Conservation (phyloP, 2,888 invertebrate genomes). For the Tachina grossa region DNA sequence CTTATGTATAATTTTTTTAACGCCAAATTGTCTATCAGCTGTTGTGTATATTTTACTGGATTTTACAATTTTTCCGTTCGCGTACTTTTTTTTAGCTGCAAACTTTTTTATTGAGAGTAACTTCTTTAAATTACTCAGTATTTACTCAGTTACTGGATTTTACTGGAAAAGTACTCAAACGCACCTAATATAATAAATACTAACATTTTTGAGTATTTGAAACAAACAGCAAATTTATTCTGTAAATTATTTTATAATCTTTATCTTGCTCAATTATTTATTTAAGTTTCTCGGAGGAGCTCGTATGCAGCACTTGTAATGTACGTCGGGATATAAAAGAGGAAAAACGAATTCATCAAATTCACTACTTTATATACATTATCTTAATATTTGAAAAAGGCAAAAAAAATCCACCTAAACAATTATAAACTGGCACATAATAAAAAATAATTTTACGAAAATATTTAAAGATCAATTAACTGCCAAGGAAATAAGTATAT, state of each 20-base stretch:
- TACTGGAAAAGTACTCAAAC: too few relatives aligned
- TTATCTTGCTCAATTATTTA: conserved; percentile 26
- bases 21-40: too few relatives aligned
- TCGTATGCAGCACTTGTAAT: conserved; percentile 21
- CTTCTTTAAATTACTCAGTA: too few relatives aligned
- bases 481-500: neutral
- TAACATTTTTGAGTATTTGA: too few relatives aligned
- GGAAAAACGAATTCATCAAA: conserved; percentile 25
- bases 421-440: conserved; percentile 28
- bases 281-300: conserved; percentile 60
- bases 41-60: too few relatives aligned
- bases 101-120: too few relatives aligned
- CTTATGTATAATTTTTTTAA: too few relatives aligned
- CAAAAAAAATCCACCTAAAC: conserved; percentile 2
- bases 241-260: conserved; percentile 24
- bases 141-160: too few relatives aligned
- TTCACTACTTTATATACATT: conserved; percentile 15
- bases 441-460: conserved; percentile 22
- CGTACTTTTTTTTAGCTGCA: too few relatives aligned
- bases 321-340: conserved; percentile 12
- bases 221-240: too few relatives aligned
- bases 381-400: conserved; percentile 2
- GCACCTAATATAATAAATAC: too few relatives aligned
- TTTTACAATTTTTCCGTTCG: too few relatives aligned
- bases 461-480: conserved; percentile 24